phyloP scores from a whole-genome alignment of 2,113 vertebrate genomes.

The Platysternon megacephalum region DNA sequence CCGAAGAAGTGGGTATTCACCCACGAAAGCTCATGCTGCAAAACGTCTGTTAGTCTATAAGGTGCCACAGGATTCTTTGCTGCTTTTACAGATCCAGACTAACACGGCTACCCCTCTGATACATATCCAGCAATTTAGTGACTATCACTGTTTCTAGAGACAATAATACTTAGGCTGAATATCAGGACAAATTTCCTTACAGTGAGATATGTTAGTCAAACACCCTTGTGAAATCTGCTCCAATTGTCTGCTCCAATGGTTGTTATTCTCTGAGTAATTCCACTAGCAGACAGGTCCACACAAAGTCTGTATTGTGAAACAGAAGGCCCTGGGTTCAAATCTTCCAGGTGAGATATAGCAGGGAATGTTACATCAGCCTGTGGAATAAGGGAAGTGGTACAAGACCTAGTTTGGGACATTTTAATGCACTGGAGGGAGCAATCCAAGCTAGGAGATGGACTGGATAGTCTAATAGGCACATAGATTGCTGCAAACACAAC shows the following conservation, averaged over 20 bases:
- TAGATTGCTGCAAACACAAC: too few relatives aligned
- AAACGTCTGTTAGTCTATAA: too few relatives aligned
- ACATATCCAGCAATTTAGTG: neutral
- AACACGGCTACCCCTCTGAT: too few relatives aligned
- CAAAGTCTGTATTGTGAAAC: accelerated
- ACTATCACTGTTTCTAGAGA: neutral
- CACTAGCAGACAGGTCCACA: too few relatives aligned
- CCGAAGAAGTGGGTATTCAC: too few relatives aligned
- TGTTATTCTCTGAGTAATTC: too few relatives aligned
- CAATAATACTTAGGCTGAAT: neutral
- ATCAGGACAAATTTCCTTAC: neutral
- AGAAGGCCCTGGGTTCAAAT: neutral
- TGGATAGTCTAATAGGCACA: neutral
- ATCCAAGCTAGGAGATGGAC: neutral
- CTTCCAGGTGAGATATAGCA: neutral
- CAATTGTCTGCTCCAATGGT: neutral
- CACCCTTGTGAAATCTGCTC: neutral
- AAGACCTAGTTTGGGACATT: accelerated
- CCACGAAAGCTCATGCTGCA: too few relatives aligned
- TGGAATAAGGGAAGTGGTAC: neutral
- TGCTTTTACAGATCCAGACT: too few relatives aligned
- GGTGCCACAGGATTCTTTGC: too few relatives aligned
- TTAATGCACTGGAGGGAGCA: neutral
- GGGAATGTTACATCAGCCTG: neutral
- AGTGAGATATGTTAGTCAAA: neutral